Conservation (phyloP, 2,888 invertebrate genomes). For the Erynnis tages region DNA sequence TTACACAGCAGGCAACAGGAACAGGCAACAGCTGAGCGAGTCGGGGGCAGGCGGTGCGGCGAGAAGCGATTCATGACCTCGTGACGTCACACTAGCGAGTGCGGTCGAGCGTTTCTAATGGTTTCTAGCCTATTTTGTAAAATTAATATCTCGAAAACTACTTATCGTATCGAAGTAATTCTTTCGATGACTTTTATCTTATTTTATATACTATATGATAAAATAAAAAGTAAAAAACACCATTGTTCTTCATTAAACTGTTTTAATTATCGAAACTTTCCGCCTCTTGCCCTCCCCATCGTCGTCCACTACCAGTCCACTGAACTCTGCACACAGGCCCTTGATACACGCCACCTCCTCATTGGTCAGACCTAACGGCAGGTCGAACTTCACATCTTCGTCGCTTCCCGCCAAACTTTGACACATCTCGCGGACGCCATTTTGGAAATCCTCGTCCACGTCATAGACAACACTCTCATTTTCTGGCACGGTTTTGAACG, state of each 20-base stretch:
- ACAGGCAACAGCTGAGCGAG: no score
- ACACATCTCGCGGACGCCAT: slow-evolving; percentile 58
- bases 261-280: slow-evolving; percentile 55
- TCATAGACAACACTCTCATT: slow-evolving; percentile 45
- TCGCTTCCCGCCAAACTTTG: slow-evolving; percentile 53
- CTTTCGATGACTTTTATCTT: no score
- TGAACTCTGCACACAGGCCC: slow-evolving; percentile 48
- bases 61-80: no score
- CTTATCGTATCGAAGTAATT: no score
- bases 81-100: no score
- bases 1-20: no score
- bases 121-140: no score
- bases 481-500: slow-evolving; percentile 43
- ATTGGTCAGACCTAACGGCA: slow-evolving; percentile 52
- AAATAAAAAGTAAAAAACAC: no score
- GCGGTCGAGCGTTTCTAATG: no score
- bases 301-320: slow-evolving; percentile 48
- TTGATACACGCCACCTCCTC: slow-evolving; percentile 59
- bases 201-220: no score
- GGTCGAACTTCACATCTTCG: slow-evolving; percentile 57
- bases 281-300: slow-evolving; percentile 50
- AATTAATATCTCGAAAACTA: no score
- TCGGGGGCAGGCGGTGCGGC: no score
- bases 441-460: slow-evolving; percentile 61
- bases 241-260: slow-evolving; percentile 24